Evolutionary conservation across 2,888 invertebrate species (phyloP).

Genomic region (Hemistola chrysoprasaria): DNA sequence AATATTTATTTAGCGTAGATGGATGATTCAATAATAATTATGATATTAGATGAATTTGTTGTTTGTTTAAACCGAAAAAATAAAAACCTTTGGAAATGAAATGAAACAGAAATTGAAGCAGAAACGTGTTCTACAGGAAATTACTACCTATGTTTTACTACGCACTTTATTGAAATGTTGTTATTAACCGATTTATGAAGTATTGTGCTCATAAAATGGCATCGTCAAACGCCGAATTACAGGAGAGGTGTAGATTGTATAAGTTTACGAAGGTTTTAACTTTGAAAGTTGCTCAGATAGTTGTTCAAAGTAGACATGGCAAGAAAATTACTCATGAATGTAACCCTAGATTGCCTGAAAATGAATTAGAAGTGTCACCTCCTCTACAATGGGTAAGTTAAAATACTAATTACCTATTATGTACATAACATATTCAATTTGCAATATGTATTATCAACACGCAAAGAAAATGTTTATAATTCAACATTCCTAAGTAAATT

Average conservation of each 20-base stretch:
- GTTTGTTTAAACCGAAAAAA: not conserved
- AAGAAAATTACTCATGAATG: slow-evolving; percentile 85
- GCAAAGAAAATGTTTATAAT: too few relatives aligned
- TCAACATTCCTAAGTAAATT: too few relatives aligned
- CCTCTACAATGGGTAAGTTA: slow-evolving; percentile 69
- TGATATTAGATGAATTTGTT: not conserved
- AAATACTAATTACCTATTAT: too few relatives aligned
- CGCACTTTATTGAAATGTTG: slow-evolving; percentile 32
- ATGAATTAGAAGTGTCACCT: slow-evolving; percentile 44
- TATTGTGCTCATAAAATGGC: slow-evolving; percentile 46
- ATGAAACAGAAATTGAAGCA: slow-evolving; percentile 3
- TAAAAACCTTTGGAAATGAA: not conserved
- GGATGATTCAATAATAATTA: not conserved
- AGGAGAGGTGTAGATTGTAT: slow-evolving; percentile 91
- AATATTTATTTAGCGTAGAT: not conserved
- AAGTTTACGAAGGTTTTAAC: slow-evolving; percentile 95
- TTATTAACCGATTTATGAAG: slow-evolving; percentile 18
- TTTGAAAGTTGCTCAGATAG: slow-evolving; percentile 93
- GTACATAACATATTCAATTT: too few relatives aligned
- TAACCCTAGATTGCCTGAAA: slow-evolving; percentile 50
- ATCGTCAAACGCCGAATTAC: slow-evolving; percentile 49
- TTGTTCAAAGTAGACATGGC: slow-evolving; percentile 95
- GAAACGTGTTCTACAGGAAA: slow-evolving; percentile 11
- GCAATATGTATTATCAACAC: too few relatives aligned
- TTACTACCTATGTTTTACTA: slow-evolving; percentile 28